A percentile compares a stretch with the other conserved stretches of the same genome.
Evolutionary conservation across 1,140 invertebrate genomes (phyloP).

Genomic region (Scaptodrosophila lebanonensis): DNA sequence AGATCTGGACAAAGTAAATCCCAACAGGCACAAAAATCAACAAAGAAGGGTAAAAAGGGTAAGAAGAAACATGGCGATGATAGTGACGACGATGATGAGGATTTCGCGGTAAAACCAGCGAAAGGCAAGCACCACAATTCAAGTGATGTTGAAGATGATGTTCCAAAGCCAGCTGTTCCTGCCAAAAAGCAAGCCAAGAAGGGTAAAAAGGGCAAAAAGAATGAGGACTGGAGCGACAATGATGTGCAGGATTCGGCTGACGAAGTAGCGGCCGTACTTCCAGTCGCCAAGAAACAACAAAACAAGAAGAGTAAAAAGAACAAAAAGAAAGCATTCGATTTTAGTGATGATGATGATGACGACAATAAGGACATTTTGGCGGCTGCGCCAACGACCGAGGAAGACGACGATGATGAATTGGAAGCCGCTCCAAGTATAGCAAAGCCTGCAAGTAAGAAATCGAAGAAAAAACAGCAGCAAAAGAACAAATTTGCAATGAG

Average conservation of each 20-base stretch:
- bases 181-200: slow-evolving; percentile 54
- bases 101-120: slow-evolving; percentile 1
- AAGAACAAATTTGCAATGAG: slow-evolving; percentile 58
- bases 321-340: slow-evolving; percentile 57
- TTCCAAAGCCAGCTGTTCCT: background rate
- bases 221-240: slow-evolving; percentile 69
- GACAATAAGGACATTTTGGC: slow-evolving; percentile 15
- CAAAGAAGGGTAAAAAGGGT: slow-evolving; percentile 69
- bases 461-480: slow-evolving; percentile 55
- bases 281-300: slow-evolving; percentile 47
- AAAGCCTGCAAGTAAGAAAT: slow-evolving; percentile 53
- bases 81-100: slow-evolving; percentile 36
- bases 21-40: slow-evolving; percentile 62
- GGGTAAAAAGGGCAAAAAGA: slow-evolving; percentile 65
- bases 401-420: slow-evolving; percentile 33
- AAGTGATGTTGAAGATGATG: slow-evolving; percentile 19
- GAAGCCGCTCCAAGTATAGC: slow-evolving; percentile 16
- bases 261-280: slow-evolving; percentile 41
- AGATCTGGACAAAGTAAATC: slow-evolving; percentile 80
- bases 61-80: slow-evolving; percentile 25
- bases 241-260: slow-evolving; percentile 70
- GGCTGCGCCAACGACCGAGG: background rate
- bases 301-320: slow-evolving; percentile 71
- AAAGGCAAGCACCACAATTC: slow-evolving; percentile 74
- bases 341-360: slow-evolving; percentile 46